These are phyloP conservation scores for Podarcis cretensis DNA, from an alignment of 2,113 vertebrate genomes.

Conservation along the genomic window DNA sequence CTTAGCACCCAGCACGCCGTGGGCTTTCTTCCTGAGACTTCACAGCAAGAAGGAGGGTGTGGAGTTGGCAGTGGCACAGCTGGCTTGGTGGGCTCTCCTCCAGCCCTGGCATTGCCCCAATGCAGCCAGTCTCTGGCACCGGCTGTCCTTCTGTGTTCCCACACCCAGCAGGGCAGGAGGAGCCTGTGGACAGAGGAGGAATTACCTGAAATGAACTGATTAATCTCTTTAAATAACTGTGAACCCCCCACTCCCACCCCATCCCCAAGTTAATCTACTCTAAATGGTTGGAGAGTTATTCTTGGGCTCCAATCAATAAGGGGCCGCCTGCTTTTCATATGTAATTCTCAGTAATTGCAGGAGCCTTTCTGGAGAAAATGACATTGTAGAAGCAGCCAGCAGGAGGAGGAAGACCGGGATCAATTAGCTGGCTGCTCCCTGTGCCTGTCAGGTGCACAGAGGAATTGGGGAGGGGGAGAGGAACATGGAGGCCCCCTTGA, in stretches of 20 bases:
- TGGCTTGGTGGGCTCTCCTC: neutral
- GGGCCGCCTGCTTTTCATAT: conserved; percentile 61
- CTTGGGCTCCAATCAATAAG: conserved; percentile 71
- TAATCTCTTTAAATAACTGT: conserved; percentile 77
- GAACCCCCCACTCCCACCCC: conserved; percentile 69
- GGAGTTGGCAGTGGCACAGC: neutral
- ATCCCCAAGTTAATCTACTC: conserved; percentile 75
- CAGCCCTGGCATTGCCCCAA: neutral
- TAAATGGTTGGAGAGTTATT: conserved; percentile 74
- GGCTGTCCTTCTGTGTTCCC: neutral
- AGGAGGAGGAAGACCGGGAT: conserved; percentile 42
- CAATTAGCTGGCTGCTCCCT: conserved; percentile 48
- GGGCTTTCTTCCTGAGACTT: neutral
- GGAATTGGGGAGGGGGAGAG: neutral
- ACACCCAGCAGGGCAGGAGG: neutral
- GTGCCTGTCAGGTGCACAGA: neutral
- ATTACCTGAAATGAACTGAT: conserved; percentile 69
- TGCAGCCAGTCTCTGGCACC: neutral
- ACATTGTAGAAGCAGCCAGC: conserved; percentile 63
- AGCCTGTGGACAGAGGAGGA: conserved; percentile 30
- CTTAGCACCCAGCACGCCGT: neutral
- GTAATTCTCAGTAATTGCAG: conserved; percentile 77
- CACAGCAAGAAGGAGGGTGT: too few relatives aligned
- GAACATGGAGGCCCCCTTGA: neutral
- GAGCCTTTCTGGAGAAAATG: conserved; percentile 70